phyloP scores from a whole-genome alignment of 2,113 vertebrate genomes.

The Procavia capensis region DNA sequence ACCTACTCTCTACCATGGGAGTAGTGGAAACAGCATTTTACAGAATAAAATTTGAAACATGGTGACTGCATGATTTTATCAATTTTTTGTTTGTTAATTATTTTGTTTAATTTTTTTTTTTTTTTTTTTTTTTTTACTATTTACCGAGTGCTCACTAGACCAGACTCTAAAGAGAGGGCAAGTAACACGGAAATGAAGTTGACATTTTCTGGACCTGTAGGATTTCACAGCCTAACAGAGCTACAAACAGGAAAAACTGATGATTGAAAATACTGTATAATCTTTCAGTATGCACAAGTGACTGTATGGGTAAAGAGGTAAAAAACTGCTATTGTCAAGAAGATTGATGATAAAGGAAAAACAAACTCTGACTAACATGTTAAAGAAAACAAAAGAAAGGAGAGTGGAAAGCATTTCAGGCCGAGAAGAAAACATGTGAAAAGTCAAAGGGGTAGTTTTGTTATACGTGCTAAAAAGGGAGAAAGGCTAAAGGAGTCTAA shows the following conservation, averaged over 20 bases:
- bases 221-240: not conserved
- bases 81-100: not conserved
- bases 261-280: not conserved
- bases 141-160: not conserved
- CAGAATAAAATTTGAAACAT: not conserved
- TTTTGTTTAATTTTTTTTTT: not conserved
- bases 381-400: not conserved
- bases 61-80: not conserved
- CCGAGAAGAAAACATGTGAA: not conserved
- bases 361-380: not conserved
- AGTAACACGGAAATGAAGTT: not conserved
- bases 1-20: not conserved
- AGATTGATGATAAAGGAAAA: not conserved
- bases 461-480: not conserved
- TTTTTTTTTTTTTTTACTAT: not conserved
- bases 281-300: not conserved
- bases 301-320: not conserved
- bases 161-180: too few species aligned
- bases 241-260: not conserved
- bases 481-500: not conserved
- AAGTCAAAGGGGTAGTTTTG: rapidly evolving
- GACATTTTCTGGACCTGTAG: not conserved
- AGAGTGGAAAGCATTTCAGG: not conserved
- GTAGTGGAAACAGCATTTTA: not conserved
- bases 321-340: not conserved